phyloP scores from a whole-genome alignment of 2,113 vertebrate species.

The Thunnus thynnus region DNA sequence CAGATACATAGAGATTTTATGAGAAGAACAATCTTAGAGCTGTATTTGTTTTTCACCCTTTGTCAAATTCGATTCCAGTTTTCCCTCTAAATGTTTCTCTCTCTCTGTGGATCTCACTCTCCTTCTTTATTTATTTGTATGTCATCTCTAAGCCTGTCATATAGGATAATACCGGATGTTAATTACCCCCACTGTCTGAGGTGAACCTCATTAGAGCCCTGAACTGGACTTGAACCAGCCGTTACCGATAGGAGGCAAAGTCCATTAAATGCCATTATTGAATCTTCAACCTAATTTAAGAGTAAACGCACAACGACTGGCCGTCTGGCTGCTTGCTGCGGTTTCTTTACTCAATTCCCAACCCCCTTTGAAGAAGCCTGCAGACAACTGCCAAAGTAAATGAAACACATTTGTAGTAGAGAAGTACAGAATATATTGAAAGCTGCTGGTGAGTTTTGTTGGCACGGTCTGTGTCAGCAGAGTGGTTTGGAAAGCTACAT shows the following conservation, averaged over 20 bases:
- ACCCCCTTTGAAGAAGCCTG: constrained; percentile 34
- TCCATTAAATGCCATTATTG: constrained; percentile 77
- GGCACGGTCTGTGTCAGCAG: background rate
- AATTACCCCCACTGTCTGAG: constrained; percentile 58
- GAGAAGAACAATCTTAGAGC: background rate
- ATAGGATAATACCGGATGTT: constrained; percentile 51
- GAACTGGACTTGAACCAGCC: constrained; percentile 75
- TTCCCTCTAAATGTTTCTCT: background rate
- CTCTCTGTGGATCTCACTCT: background rate
- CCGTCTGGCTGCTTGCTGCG: constrained; percentile 37
- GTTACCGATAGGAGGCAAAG: constrained; percentile 54
- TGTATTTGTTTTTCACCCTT: background rate
- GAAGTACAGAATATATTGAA: constrained; percentile 18
- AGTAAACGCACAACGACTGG: constrained; percentile 44
- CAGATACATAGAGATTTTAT: background rate
- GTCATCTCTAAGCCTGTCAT: constrained; percentile 53
- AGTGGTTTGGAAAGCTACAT: background rate
- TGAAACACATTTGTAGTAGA: constrained; percentile 49
- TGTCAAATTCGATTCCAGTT: background rate
- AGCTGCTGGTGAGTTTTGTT: constrained; percentile 21
- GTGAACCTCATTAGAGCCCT: constrained; percentile 63
- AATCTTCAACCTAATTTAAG: constrained; percentile 72
- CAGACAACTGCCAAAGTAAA: constrained; percentile 40
- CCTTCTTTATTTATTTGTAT: background rate
- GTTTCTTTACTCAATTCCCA: constrained; percentile 35